Percentiles rank a stretch among this genome's conserved stretches.
phyloP scores from a whole-genome alignment of 2,797 vertebrate species.

The Coreius guichenoti region DNA sequence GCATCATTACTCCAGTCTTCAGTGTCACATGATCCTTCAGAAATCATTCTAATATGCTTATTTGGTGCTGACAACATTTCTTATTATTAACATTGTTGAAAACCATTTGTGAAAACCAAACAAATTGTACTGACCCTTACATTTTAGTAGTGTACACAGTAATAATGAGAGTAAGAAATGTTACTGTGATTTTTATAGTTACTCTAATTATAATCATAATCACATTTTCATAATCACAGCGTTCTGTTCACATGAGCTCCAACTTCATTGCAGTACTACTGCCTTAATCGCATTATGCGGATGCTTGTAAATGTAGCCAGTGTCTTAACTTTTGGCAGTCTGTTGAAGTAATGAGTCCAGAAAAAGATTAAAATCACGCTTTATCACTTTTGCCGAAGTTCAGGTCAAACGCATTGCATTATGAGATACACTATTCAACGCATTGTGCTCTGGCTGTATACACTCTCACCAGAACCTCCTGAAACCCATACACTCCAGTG shows the following conservation, averaged over 20 bases:
- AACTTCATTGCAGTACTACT: neutral
- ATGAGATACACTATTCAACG: neutral
- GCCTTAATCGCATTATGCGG: neutral
- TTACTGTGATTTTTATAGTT: neutral
- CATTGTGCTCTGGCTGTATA: neutral
- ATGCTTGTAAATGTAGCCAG: neutral
- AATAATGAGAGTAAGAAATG: neutral
- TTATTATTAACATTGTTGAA: too few species aligned
- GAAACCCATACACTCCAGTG: conserved; percentile 49
- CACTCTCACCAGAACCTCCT: conserved; percentile 43
- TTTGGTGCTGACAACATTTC: too few species aligned
- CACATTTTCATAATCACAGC: neutral
- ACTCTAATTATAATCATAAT: neutral
- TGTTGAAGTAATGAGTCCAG: neutral
- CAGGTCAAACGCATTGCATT: neutral
- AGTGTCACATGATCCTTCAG: neutral
- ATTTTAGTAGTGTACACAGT: neutral
- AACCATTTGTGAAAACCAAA: neutral
- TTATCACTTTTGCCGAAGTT: neutral
- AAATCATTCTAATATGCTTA: neutral
- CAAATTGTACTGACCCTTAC: neutral
- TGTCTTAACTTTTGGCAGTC: conserved; percentile 22
- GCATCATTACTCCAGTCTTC: neutral
- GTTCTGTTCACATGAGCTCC: neutral
- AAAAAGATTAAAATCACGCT: neutral